A percentile compares a stretch with the other conserved stretches of the same genome.
Evolutionary conservation across 2,888 invertebrate species (phyloP).

Genomic region (Troides aeacus): DNA sequence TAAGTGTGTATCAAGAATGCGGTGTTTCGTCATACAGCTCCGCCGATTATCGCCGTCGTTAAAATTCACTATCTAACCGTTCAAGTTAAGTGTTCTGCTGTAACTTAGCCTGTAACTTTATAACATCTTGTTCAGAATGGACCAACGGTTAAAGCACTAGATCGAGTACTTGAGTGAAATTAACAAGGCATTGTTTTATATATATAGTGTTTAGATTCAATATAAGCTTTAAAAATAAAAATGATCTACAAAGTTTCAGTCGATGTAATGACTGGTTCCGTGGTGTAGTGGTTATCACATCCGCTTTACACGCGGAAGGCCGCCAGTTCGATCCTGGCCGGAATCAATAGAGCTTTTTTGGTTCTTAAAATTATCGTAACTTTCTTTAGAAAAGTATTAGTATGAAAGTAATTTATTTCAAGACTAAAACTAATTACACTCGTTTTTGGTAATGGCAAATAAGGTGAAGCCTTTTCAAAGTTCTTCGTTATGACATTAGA

Average conservation of each 20-base stretch:
- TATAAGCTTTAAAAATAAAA: not conserved
- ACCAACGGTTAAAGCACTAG: not conserved
- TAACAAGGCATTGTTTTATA: not conserved
- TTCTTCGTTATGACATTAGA: too few relatives aligned
- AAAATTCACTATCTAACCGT: slow-evolving; percentile 13
- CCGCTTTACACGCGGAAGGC: slow-evolving; percentile 8
- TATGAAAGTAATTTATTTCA: not conserved
- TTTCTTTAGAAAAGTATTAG: too few relatives aligned
- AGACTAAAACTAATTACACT: not conserved
- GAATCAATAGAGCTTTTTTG: not conserved
- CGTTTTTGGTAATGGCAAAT: not conserved
- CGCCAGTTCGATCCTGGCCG: slow-evolving; percentile 10
- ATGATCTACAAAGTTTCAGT: not conserved
- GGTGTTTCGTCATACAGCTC: slow-evolving; percentile 53
- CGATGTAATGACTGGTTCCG: not conserved
- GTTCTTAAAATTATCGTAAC: not conserved
- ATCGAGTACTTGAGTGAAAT: not conserved
- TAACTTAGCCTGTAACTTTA: slow-evolving; percentile 2
- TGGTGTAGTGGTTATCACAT: slow-evolving; percentile 11
- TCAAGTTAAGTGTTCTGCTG: slow-evolving; percentile 5
- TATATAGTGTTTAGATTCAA: not conserved
- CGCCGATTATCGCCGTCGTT: slow-evolving; percentile 34
- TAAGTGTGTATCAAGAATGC: slow-evolving; percentile 32
- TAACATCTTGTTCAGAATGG: not conserved
- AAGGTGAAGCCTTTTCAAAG: too few relatives aligned